A percentile compares a stretch with the other conserved stretches of the same genome.
phyloP scores from a whole-genome alignment of 1,140 invertebrate species.

The Acarapis woodi region DNA sequence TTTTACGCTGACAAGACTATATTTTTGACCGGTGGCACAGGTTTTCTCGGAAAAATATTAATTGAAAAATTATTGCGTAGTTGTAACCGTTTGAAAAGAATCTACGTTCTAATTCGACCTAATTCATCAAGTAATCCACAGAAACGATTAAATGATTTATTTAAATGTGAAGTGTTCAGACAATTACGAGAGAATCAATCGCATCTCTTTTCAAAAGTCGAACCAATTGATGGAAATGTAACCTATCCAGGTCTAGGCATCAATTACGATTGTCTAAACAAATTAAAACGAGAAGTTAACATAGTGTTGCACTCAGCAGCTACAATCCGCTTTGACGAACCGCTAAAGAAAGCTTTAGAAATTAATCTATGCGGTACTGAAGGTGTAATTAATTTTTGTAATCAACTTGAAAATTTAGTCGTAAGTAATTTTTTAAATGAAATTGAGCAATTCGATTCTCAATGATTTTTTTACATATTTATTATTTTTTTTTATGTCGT shows the following conservation, averaged over 20 bases:
- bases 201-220: conserved; percentile 29
- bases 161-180: conserved; percentile 4
- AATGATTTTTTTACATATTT: neutral
- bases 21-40: conserved; percentile 24
- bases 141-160: conserved; percentile 5
- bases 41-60: conserved; percentile 27
- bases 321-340: conserved; percentile 22
- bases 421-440: too few relatives aligned
- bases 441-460: too few relatives aligned
- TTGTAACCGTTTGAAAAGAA: conserved; percentile 30
- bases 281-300: conserved; percentile 22
- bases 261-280: conserved; percentile 35
- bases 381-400: conserved; percentile 7
- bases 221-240: conserved; percentile 67
- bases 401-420: conserved; percentile 4
- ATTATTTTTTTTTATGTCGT: conserved; percentile 3
- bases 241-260: conserved; percentile 61
- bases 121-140: conserved; percentile 2
- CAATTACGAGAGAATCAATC: conserved; percentile 3
- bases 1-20: conserved; percentile 18
- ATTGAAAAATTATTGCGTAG: conserved; percentile 43
- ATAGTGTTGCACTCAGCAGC: conserved; percentile 24
- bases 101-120: conserved; percentile 39
- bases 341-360: conserved; percentile 17
- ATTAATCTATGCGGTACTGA: conserved; percentile 13